These are phyloP conservation scores for Isaurus tuberculatus DNA, from an alignment of 92 coral and sea anemone genomes.

Conservation along the genomic window DNA sequence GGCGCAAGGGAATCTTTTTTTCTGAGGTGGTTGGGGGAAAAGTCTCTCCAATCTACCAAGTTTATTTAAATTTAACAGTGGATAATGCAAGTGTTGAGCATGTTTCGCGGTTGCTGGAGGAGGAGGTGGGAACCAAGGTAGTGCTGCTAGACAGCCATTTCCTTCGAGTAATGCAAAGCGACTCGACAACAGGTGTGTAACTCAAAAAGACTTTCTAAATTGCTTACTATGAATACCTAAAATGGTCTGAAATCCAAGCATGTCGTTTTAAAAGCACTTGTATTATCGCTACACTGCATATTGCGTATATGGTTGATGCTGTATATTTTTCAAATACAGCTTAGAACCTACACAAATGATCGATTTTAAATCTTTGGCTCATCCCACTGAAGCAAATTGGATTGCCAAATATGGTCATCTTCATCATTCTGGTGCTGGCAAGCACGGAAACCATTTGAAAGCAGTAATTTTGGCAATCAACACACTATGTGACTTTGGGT, in stretches of 20 bases:
- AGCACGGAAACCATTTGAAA: neutral
- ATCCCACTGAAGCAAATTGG: neutral
- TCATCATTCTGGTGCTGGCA: neutral
- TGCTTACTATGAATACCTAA: neutral
- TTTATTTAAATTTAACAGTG: constrained; percentile 15
- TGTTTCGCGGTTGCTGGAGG: constrained; percentile 20
- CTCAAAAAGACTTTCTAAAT: neutral
- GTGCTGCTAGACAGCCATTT: constrained; percentile 46
- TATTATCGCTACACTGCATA: neutral
- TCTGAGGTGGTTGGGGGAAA: constrained; percentile 33
- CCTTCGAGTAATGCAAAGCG: constrained; percentile 41
- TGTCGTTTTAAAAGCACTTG: neutral
- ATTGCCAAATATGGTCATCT: neutral
- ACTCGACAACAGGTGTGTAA: constrained; percentile 39
- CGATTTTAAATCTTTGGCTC: neutral
- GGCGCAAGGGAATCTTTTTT: constrained; percentile 24
- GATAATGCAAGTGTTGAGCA: constrained; percentile 30
- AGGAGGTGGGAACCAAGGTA: constrained; percentile 43
- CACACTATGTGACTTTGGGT: neutral
- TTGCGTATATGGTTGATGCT: neutral
- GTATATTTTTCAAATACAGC: neutral
- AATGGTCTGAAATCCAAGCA: neutral
- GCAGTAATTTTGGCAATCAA: neutral
- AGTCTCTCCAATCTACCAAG: constrained; percentile 36
- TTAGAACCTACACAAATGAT: neutral